These are phyloP conservation scores for Acanthochromis polyacanthus DNA, from an alignment of 2,113 vertebrate species.

Conservation along the genomic window DNA sequence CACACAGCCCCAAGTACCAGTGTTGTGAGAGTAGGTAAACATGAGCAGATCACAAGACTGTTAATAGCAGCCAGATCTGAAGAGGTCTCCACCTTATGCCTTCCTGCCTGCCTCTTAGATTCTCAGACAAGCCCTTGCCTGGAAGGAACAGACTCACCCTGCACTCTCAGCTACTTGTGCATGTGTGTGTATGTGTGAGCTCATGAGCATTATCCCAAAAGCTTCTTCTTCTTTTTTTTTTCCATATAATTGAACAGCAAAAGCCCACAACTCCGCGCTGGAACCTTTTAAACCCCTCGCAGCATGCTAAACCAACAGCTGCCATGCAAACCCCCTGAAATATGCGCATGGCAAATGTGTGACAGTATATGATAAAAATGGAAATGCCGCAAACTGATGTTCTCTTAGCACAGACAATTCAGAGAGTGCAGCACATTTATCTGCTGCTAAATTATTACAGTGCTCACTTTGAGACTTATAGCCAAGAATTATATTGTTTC, in stretches of 20 bases:
- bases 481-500: conserved; percentile 56
- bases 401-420: conserved; percentile 3
- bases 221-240: conserved; percentile 55
- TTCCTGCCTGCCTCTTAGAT: conserved; percentile 76
- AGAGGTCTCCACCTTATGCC: conserved; percentile 84
- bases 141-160: conserved; percentile 64
- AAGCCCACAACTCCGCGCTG: conserved; percentile 39
- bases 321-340: conserved; percentile 39
- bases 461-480: conserved; percentile 51
- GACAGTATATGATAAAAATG: not conserved
- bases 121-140: conserved; percentile 74
- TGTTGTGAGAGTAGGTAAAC: conserved; percentile 84
- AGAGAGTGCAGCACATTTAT: not conserved
- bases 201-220: conserved; percentile 50
- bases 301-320: conserved; percentile 58
- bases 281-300: conserved; percentile 56
- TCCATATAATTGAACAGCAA: conserved; percentile 51
- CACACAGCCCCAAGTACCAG: conserved; percentile 77
- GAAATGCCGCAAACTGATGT: conserved; percentile 13
- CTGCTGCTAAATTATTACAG: conserved; percentile 49
- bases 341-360: conserved; percentile 25
- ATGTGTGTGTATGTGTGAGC: conserved; percentile 14
- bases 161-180: conserved; percentile 64
- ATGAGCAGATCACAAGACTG: conserved; percentile 84
- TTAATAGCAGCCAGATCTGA: conserved; percentile 85